phyloP scores from a whole-genome alignment of 2,113 vertebrate species.

The Rhinopomastus cyanomelas region DNA sequence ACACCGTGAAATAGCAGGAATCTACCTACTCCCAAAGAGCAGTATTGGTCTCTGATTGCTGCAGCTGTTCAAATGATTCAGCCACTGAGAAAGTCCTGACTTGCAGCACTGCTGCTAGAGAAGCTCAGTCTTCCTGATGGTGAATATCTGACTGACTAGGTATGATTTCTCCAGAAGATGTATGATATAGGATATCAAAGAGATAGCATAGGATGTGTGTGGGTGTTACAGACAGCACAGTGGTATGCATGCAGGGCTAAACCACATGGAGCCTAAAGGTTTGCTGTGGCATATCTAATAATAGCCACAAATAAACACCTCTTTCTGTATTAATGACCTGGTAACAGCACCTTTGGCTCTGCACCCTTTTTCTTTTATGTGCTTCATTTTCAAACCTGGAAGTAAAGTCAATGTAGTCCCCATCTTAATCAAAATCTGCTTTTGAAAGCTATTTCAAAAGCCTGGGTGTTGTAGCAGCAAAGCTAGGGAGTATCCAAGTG shows the following conservation, averaged over 20 bases:
- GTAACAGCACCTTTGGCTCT: not conserved
- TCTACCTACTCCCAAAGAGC: not conserved
- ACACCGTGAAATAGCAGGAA: not conserved
- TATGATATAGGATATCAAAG: not conserved
- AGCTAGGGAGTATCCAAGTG: not conserved
- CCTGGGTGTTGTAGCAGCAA: not conserved
- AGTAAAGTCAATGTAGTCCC: not conserved
- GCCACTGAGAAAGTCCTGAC: not conserved
- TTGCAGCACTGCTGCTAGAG: not conserved
- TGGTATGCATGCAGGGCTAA: not conserved
- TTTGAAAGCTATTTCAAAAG: conserved; percentile 25
- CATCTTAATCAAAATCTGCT: not conserved
- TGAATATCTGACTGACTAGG: not conserved
- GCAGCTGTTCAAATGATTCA: conserved; percentile 24
- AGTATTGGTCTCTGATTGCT: not conserved
- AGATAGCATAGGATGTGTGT: conserved; percentile 29
- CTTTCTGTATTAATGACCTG: not conserved
- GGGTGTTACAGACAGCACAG: conserved; percentile 34
- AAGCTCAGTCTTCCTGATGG: not conserved
- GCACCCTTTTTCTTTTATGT: not conserved
- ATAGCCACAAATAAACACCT: not conserved
- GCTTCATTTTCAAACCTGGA: not conserved
- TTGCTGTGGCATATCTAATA: not conserved
- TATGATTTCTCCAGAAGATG: not conserved
- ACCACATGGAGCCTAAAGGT: not conserved